These are phyloP conservation scores for Phoebastria nigripes DNA, from an alignment of 2,797 vertebrate genomes.

Conservation along the genomic window DNA sequence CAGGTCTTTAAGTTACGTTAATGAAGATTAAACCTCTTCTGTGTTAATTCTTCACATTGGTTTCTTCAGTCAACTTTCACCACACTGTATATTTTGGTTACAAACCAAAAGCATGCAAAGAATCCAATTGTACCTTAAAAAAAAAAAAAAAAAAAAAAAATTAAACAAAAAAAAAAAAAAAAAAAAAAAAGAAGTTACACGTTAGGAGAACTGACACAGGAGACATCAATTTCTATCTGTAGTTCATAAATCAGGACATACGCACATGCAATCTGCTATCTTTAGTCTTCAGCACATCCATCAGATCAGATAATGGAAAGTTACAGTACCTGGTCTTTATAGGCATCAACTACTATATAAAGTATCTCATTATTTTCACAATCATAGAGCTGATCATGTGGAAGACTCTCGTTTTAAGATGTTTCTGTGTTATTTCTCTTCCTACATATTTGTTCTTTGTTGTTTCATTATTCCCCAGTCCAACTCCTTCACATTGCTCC, in stretches of 20 bases:
- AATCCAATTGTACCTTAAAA: constrained; percentile 93
- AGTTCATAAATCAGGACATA: background rate
- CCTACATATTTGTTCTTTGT: background rate
- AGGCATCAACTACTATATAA: background rate
- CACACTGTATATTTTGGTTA: constrained; percentile 99
- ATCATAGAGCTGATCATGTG: background rate
- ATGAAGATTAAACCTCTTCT: constrained; percentile 70
- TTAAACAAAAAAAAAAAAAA: constrained; percentile 18
- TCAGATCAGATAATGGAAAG: background rate
- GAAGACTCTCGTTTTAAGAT: background rate
- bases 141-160: constrained; percentile 2
- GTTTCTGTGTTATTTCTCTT: background rate
- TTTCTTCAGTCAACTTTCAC: constrained; percentile 93
- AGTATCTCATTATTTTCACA: background rate
- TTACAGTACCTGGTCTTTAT: background rate
- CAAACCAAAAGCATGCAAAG: constrained; percentile 99
- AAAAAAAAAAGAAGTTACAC: background rate
- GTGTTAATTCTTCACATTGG: constrained; percentile 51
- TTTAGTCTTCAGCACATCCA: background rate
- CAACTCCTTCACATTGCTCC: background rate
- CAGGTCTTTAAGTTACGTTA: constrained; percentile 65
- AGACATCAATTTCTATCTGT: background rate
- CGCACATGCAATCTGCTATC: accelerated
- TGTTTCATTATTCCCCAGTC: background rate
- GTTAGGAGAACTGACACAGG: background rate